These are phyloP conservation scores for Lepidochitona cinerea DNA, from an alignment of 2,888 invertebrate species.

Conservation along the genomic window DNA sequence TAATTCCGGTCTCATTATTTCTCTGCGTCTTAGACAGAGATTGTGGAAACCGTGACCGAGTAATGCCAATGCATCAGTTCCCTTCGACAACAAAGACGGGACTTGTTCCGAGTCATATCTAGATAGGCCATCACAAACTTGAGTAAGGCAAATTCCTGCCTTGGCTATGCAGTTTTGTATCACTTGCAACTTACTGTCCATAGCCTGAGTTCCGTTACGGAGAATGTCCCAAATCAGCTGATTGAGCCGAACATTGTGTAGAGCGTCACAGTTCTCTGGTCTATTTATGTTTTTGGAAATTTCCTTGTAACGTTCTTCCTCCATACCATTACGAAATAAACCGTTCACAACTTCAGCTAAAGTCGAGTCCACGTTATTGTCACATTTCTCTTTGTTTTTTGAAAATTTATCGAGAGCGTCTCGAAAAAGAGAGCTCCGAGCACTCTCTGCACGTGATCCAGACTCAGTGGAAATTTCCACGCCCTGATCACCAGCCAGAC, in stretches of 20 bases:
- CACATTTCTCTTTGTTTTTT: neutral
- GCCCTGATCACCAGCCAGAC: neutral
- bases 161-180: neutral
- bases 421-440: neutral
- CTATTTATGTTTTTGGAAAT: neutral
- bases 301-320: neutral
- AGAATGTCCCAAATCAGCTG: neutral
- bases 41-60: neutral
- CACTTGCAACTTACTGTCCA: neutral
- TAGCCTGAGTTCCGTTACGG: neutral
- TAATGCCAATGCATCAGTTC: neutral
- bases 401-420: neutral
- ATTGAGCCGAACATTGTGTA: neutral
- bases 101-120: neutral
- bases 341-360: neutral
- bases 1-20: neutral
- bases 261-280: neutral
- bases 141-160: neutral
- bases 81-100: neutral
- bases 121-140: neutral
- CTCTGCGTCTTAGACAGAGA: neutral
- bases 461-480: neutral
- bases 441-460: too few species aligned
- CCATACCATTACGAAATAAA: neutral
- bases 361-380: neutral